Evolutionary conservation across 2,797 vertebrate species (phyloP), one percentile per base, ranked within the genome.

Genomic region (Okamejei kenojei): DNA sequence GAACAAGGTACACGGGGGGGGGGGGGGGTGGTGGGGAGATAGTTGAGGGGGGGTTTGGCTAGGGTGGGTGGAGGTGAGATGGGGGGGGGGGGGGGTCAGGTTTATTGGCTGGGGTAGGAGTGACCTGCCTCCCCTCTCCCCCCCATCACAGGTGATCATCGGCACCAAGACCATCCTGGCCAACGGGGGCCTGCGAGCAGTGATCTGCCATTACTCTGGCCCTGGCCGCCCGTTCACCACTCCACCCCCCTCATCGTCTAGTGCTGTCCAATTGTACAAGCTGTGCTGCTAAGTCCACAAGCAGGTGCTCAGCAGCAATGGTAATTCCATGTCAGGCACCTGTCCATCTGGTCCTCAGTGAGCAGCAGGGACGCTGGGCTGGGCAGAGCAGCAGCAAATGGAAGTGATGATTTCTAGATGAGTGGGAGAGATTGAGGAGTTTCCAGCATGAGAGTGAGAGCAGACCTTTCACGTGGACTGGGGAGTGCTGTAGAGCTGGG

Each of bases 231-330:
- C 99, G 98, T n/a, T 93, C 98, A 99, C 94, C 98, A 99, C 95
- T 99, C 98, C 10, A 99, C 98, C 0, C 99, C 98, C 0, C 97
- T 99, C 93, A 99, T 99, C 0, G 97, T 99, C n/a, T 99, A n/a
- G 98, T 23, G 98, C 99, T 0, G 98, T n/a, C 98, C 13, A 99
- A n/a, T n/a, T 99, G 99, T 99, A 99, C 96, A 99, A 99, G 94
- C 98, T 99, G 74, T 99, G n/a, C n/a, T n/a, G n/a, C n/a, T n/a
- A n/a, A n/a, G 98, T 0, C 98, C 98, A 0, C 98, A 99, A 97
- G 99, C n/a, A n/a, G n/a, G n/a, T n/a, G n/a, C n/a, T n/a, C n/a
- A n/a, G n/a, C n/a, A n/a, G n/a, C n/a, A n/a, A n/a, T n/a, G n/a
- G n/a, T n/a, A n/a, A n/a, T n/a, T n/a, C n/a, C n/a, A n/a, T n/a